These are phyloP conservation scores for Coregonus clupeaformis DNA, from an alignment of 2,113 vertebrate species.

Conservation along the genomic window DNA sequence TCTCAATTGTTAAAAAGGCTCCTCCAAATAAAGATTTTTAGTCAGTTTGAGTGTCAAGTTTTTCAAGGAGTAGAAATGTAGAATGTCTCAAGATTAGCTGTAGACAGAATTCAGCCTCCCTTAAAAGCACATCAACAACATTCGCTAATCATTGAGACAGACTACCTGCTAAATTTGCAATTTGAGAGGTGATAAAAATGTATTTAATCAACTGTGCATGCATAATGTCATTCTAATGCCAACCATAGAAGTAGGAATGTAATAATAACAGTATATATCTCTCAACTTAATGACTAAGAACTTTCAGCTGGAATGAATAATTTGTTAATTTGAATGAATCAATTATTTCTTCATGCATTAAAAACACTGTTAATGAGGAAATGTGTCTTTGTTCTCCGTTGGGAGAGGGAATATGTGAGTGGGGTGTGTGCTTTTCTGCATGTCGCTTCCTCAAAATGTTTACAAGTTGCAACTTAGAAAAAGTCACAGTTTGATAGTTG, in stretches of 20 bases:
- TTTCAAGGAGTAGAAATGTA: too few relatives aligned
- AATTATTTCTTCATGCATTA: slow-evolving; percentile 72
- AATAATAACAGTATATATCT: slow-evolving; percentile 61
- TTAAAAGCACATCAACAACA: background rate
- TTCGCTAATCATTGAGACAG: slow-evolving; percentile 42
- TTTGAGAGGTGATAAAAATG: slow-evolving; percentile 39
- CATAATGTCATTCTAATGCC: slow-evolving; percentile 35
- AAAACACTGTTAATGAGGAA: slow-evolving; percentile 70
- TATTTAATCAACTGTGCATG: slow-evolving; percentile 59
- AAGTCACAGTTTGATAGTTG: background rate
- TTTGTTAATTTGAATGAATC: slow-evolving; percentile 74
- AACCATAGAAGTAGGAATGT: slow-evolving; percentile 22
- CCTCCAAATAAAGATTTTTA: too few relatives aligned
- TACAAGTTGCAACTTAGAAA: background rate
- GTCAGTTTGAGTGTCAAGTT: too few relatives aligned
- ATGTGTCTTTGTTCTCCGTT: slow-evolving; percentile 63
- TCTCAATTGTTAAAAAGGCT: too few relatives aligned
- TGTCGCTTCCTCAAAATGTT: background rate
- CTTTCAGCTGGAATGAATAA: slow-evolving; percentile 61
- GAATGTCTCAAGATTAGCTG: too few relatives aligned
- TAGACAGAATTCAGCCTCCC: too few relatives aligned
- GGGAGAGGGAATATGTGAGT: slow-evolving; percentile 4
- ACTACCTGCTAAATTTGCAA: slow-evolving; percentile 50
- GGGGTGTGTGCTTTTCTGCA: slow-evolving; percentile 10
- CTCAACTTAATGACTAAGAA: slow-evolving; percentile 48